Percentiles rank a stretch among this genome's conserved stretches.
Conservation (phyloP, 2,797 vertebrate genomes). For the Cuculus canorus region DNA sequence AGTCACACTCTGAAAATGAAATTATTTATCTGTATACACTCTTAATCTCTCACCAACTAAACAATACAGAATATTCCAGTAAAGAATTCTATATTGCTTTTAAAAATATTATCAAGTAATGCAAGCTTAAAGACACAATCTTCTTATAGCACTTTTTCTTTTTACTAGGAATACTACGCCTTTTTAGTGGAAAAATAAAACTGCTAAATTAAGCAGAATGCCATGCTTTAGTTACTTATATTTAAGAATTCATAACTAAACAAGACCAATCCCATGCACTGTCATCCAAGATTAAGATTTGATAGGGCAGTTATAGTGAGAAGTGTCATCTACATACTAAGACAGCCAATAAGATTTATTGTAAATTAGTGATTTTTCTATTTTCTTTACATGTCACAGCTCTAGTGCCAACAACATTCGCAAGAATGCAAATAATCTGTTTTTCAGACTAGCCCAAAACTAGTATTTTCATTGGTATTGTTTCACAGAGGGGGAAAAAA, state of each 20-base stretch:
- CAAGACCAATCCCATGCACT: neutral
- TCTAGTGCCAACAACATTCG: neutral
- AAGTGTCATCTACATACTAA: slow-evolving; percentile 17
- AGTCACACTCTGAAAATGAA: neutral
- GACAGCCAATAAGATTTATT: slow-evolving; percentile 28
- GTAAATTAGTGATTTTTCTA: slow-evolving; percentile 6
- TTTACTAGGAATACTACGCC: slow-evolving; percentile 1
- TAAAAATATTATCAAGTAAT: too few relatives aligned
- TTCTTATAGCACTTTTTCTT: slow-evolving; percentile 7
- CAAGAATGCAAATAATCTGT: neutral
- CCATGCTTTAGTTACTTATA: neutral
- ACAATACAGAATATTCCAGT: neutral
- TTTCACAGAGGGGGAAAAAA: neutral
- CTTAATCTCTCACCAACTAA: slow-evolving; percentile 25
- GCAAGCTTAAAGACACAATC: slow-evolving; percentile 19
- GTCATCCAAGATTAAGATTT: slow-evolving; percentile 24
- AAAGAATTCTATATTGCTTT: neutral
- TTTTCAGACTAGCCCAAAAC: neutral
- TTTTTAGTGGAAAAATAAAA: slow-evolving; percentile 35
- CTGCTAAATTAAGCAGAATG: neutral
- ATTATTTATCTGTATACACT: neutral
- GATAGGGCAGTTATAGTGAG: slow-evolving; percentile 39
- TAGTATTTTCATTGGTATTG: neutral
- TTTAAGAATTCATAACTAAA: neutral
- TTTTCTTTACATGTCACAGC: slow-evolving; percentile 1